Evolutionary conservation across 2,113 vertebrate genomes (phyloP), one percentile per base, ranked within the genome.

Genomic region (Fregetta grallaria): DNA sequence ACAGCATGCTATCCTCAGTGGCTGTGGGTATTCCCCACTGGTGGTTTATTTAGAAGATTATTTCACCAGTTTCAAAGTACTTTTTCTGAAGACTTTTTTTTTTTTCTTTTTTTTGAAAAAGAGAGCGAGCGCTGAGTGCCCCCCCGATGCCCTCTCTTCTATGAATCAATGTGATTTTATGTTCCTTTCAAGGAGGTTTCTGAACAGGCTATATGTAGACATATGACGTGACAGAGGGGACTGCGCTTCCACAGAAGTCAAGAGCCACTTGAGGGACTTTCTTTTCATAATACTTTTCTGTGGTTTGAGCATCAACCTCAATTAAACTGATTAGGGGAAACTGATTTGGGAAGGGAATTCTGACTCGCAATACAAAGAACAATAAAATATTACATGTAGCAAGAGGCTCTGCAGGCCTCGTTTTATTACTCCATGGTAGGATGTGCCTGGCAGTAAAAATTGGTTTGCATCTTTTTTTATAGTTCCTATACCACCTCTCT

Each of bases 1-100:
- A 19, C 76, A 96, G 77, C 86, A 47, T 65, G 63, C 80, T 90
- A 32, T 96, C 92, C 79, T 94, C 89, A 11, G 90, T 62, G 94
- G 15, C 96, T 87, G 66, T 63, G 88, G 88, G 55, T 95, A 95
- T 97, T 97, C 93, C 97, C 93, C 71, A 68, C 77, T 95, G 92
- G 72, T 97, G 89, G 83, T 93, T 97, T 97, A 97, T 97, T 98
- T 91, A 97, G 75, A 44, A 91, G 84, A 67, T 91, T 95, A 72
- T 97, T 96, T 96, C 72, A 62, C 59, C 65, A 85, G 68, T 83
- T 96, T 97, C 91, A 97, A 97, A 97, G 85, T 58, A 70, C 76
- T 61, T 96, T 70, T 88, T 80, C 81, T 97, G 70, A 90, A 94
- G 61, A 17, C 11, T 50, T 73, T 36, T 55, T 49, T 44, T 53